These are phyloP conservation scores for Tauraco erythrolophus DNA, from an alignment of 2,113 vertebrate species.

Conservation along the genomic window DNA sequence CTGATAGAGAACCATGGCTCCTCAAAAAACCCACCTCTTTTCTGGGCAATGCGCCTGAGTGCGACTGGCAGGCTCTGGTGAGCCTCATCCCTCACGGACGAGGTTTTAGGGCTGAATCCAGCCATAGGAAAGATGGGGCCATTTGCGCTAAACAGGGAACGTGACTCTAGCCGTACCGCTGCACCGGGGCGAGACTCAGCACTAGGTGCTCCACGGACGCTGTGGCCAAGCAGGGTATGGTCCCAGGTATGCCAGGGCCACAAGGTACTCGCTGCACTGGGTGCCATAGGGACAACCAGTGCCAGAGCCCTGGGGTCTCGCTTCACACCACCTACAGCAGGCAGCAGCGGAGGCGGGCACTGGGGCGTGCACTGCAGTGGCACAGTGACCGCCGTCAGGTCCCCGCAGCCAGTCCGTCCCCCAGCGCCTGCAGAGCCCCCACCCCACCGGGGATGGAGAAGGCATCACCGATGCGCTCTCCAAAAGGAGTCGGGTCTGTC, in stretches of 20 bases:
- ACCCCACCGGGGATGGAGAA: accelerated
- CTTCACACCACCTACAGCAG: no score
- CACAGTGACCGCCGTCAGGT: accelerated
- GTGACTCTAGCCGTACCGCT: accelerated
- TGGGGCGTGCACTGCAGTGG: neutral
- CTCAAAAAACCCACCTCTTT: neutral
- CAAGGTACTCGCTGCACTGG: accelerated
- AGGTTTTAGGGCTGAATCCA: neutral
- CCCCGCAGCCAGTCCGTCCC: neutral
- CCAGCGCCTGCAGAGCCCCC: neutral
- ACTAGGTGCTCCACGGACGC: accelerated
- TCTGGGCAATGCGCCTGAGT: accelerated
- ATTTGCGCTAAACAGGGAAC: accelerated
- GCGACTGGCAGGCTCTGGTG: accelerated
- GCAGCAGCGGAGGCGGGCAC: no score
- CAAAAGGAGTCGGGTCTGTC: accelerated
- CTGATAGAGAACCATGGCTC: neutral
- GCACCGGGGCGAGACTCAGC: accelerated
- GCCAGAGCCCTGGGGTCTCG: accelerated
- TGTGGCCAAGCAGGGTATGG: neutral
- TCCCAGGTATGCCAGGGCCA: neutral
- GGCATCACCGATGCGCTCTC: neutral
- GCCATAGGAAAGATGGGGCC: accelerated
- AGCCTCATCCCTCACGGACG: neutral
- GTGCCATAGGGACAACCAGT: accelerated